Base-by-base conservation (phyloP, 2,113 vertebrate species). In the Fregetta grallaria region DNA sequence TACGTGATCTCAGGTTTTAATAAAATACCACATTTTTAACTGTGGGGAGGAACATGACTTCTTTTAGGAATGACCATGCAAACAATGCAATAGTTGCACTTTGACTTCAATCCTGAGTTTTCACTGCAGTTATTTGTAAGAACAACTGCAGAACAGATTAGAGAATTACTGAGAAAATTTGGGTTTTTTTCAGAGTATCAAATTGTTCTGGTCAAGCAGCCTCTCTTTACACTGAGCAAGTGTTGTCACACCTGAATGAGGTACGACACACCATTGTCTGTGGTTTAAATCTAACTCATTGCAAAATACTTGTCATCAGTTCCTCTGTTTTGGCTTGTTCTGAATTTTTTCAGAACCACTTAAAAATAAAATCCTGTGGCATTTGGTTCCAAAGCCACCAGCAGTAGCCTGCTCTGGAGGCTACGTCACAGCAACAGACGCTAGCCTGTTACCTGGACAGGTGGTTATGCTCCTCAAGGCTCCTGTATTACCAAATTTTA, bases 211-310 rank as follows among this genome's bases (percentile, higher is more conserved):
- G 72, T 75, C 17, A 49, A 38, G 20, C 27, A 44, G 13, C 65
- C 14, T 86, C 15, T 63, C 7, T 71, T 70, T 25, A 61, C 21
- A 30, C 10, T 27, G 38, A 93, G 38, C 16, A 13, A 32, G 13
- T 27, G 9, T 2, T 49, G 21, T 29, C 13, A 62, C 27, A 50
- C 38, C n/a, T 15, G 13, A 92, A 44, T 18, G 36, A 81, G 34
- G 19, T 53, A 11, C 17, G 34, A 1, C 5, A 22, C 11, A 20
- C 14, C 23, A 4, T 3, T 34, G 34, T 19, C 40, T 40, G 0
- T 36, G 63, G 21, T 72, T 82, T 52, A 49, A 36, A 58, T 78
- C 36, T 47, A 40, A 7, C 7, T 79, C 22, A 3, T 3, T 38
- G 20, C 59, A 52, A 68, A n/a, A 50, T 49, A 34, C 21, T 38